phyloP scores from a whole-genome alignment of 2,797 vertebrate species.

The Morelia viridis region DNA sequence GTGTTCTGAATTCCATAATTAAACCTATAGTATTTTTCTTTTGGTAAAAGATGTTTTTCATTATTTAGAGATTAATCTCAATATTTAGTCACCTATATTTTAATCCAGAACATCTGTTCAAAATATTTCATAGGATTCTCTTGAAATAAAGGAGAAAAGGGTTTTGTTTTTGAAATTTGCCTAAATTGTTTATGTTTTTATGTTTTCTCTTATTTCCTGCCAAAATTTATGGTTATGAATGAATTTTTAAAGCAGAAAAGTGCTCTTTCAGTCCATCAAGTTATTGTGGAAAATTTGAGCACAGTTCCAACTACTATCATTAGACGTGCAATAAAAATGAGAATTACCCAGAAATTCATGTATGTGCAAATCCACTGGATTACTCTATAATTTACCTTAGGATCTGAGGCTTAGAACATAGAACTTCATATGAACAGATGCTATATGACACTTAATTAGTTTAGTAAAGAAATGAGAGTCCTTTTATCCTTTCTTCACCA shows the following conservation, averaged over 20 bases:
- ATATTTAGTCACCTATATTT: neutral
- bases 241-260: neutral
- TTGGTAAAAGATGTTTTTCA: constrained; percentile 52
- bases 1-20: neutral
- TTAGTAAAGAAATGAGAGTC: constrained; percentile 41
- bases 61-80: neutral
- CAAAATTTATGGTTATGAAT: neutral
- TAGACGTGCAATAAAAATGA: constrained; percentile 3
- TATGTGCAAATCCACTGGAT: neutral
- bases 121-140: neutral
- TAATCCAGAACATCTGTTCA: neutral
- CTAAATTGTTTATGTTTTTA: neutral
- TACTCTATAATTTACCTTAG: constrained; percentile 23
- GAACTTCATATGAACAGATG: constrained; percentile 41
- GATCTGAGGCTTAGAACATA: constrained; percentile 9
- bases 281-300: neutral
- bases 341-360: neutral
- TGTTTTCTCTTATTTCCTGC: neutral
- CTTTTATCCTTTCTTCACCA: constrained; percentile 17
- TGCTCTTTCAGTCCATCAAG: neutral
- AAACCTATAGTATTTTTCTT: neutral
- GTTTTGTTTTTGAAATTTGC: neutral
- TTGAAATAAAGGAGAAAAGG: neutral
- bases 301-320: neutral
- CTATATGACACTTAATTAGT: constrained; percentile 38